These are phyloP conservation scores for Volucella inflata DNA, from an alignment of 2,888 invertebrate genomes.

Conservation along the genomic window DNA sequence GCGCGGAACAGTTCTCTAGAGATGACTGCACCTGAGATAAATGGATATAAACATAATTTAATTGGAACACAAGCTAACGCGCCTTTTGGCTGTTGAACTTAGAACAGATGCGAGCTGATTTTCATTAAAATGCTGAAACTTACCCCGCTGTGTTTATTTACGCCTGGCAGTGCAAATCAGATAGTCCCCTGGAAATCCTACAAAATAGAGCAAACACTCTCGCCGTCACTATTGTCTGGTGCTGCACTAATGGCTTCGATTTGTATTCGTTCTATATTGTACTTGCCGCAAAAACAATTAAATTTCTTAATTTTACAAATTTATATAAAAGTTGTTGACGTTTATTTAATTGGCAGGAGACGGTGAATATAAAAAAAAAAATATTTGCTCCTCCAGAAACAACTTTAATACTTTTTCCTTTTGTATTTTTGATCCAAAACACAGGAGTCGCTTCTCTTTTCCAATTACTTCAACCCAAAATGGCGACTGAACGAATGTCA, in stretches of 20 bases:
- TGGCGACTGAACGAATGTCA: slow-evolving; percentile 73
- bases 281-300: background rate
- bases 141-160: slow-evolving; percentile 32
- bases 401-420: slow-evolving; percentile 23
- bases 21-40: slow-evolving; percentile 14
- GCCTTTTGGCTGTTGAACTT: too few species aligned
- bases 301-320: slow-evolving; percentile 2
- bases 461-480: slow-evolving; percentile 76
- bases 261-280: background rate
- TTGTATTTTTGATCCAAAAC: slow-evolving; percentile 72
- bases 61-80: too few species aligned
- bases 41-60: background rate
- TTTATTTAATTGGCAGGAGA: slow-evolving; percentile 18
- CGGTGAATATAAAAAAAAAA: slow-evolving; percentile 19
- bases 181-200: slow-evolving; percentile 5
- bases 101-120: too few species aligned
- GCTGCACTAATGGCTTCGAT: background rate
- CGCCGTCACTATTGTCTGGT: slow-evolving; percentile 6
- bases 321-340: slow-evolving; percentile 22
- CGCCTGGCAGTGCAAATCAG: slow-evolving; percentile 9
- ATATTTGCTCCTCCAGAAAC: slow-evolving; percentile 13
- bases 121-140: background rate
- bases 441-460: slow-evolving; percentile 72
- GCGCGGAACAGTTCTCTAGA: slow-evolving; percentile 1
- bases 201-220: slow-evolving; percentile 22